A percentile compares a stretch with the other conserved stretches of the same genome.
Conservation (phyloP, 1,140 invertebrate genomes). For the Lucilia sericata region DNA sequence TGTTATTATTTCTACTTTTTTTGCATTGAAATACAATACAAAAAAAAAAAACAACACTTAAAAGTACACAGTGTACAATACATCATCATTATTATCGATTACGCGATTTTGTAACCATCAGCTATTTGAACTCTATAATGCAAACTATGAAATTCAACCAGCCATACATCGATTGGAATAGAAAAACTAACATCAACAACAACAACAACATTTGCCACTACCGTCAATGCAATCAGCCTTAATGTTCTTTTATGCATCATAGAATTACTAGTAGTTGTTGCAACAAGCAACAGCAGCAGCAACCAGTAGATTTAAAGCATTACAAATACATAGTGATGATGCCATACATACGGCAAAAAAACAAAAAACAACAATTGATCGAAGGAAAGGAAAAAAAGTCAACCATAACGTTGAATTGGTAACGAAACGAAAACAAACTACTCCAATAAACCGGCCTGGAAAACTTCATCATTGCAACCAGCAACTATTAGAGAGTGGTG, state of each 20-base stretch:
- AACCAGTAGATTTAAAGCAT: background rate
- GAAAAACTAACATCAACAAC: background rate
- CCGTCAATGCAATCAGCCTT: background rate
- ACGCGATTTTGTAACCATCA: conserved; percentile 41
- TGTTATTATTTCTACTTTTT: background rate
- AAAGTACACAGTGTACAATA: background rate
- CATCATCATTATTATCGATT: conserved; percentile 40
- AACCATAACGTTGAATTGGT: conserved; percentile 21
- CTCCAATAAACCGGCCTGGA: conserved; percentile 25
- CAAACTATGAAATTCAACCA: background rate
- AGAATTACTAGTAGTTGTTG: conserved; percentile 1
- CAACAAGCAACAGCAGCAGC: background rate
- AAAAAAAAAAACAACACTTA: background rate
- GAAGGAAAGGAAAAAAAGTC: conserved; percentile 31
- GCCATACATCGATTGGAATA: background rate
- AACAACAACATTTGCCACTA: background rate
- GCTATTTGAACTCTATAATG: conserved; percentile 26
- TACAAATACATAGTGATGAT: background rate
- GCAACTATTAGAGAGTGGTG: no score
- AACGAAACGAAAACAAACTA: conserved; percentile 13
- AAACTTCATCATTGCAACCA: background rate
- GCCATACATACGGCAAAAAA: background rate
- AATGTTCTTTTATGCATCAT: conserved; percentile 20
- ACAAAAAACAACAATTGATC: background rate
- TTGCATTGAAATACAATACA: background rate